Base-by-base conservation (phyloP, 2,797 vertebrate species). In the Crocidura indochinensis region DNA sequence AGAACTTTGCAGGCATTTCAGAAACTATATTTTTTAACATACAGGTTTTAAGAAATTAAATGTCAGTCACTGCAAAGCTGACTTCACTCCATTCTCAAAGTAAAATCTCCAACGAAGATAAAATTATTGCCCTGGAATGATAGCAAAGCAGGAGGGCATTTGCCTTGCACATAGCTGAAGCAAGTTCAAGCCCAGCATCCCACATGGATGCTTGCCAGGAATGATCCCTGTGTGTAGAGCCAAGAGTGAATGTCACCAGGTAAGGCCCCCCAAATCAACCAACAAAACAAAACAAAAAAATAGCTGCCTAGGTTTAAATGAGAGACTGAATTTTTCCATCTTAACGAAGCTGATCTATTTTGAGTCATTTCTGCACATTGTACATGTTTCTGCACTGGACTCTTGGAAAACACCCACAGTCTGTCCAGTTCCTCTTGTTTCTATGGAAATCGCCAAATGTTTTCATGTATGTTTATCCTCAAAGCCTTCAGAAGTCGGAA, bases 391-490 rank as follows among this genome's bases (percentile, higher is more conserved):
- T 74, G 62, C 95, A 92, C 1, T 94, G 47, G 80, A 84, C 88
- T 89, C 75, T 83, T 86, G 47, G 71, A 92, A 94, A 82, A 88
- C 71, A 91, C 72, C 56, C 79, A 71, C 81, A 92, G 87, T 92
- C 65, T 90, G 80, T 79, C 26, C 53, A 49, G 14, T 93, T 75
- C 27, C 79, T 88, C 60, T 94, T 94, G 84, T 97, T 91, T 95
- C 91, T 91, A 72, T 89, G 80, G 95, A 97, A 96, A 95, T 86
- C n/a, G 19, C 82, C 62, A 46, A 69, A 96, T 69, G 94, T 84
- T 95, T 91, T 95, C 85, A 96, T 88, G 84, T 51, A 17, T 95
- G 69, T 91, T 88, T 81, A 71, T 27, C 4, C 74, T 69, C 91
- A 62, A 88, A 2, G 1, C 31, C 85, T 93, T 69, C 88, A 92